These are phyloP conservation scores for Progne subis DNA, from an alignment of 2,113 vertebrate genomes.

Conservation along the genomic window DNA sequence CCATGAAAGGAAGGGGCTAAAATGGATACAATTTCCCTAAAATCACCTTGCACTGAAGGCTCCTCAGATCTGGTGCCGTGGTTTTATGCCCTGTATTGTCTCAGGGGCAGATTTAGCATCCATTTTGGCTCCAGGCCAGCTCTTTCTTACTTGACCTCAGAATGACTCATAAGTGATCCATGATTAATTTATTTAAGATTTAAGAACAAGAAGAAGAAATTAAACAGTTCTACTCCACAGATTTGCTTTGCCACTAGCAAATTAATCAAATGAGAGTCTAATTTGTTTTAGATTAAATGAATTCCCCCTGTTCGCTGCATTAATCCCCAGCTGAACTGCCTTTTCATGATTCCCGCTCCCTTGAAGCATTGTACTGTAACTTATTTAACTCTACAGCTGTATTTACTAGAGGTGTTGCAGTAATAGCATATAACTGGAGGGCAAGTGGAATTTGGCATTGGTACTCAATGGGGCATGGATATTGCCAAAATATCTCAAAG, in stretches of 20 bases:
- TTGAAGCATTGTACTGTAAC: constrained; percentile 23
- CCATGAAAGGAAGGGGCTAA: neutral
- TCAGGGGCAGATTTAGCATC: neutral
- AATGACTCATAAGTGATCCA: constrained; percentile 26
- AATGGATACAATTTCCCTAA: neutral
- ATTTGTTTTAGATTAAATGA: constrained; percentile 54
- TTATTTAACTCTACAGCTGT: constrained; percentile 40
- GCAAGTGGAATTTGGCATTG: constrained; percentile 9
- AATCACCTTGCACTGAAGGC: neutral
- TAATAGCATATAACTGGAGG: constrained; percentile 8
- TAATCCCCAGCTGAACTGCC: constrained; percentile 38
- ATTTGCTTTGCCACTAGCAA: constrained; percentile 52
- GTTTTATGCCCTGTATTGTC: neutral
- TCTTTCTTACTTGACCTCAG: constrained; percentile 33
- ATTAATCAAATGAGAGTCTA: constrained; percentile 57
- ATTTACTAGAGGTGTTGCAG: constrained; percentile 49
- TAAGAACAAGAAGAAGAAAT: constrained; percentile 50
- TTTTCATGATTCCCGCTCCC: constrained; percentile 31
- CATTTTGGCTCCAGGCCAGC: constrained; percentile 15
- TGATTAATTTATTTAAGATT: constrained; percentile 58
- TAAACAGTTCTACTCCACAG: constrained; percentile 28
- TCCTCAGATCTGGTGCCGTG: neutral
- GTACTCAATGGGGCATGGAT: neutral
- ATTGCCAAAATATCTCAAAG: neutral
- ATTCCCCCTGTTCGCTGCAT: constrained; percentile 19